Base-by-base conservation (phyloP, 2,797 vertebrate species). In the Schizopygopsis malacanthus region DNA sequence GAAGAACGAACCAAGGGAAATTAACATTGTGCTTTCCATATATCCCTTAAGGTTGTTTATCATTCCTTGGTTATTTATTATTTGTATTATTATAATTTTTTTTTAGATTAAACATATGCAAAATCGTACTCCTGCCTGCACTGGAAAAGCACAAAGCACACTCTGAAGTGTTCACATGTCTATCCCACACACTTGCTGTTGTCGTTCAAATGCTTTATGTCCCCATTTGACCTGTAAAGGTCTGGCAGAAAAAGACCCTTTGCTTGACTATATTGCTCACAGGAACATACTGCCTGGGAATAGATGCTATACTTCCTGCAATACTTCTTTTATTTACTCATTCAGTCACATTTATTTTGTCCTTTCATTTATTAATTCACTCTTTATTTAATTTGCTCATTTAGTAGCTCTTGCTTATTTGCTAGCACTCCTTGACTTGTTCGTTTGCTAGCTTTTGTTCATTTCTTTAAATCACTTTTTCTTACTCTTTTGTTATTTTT, bases 161-260 rank as follows among this genome's bases (percentile, higher is more conserved):
- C 33, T 69, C 8, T 77, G 56, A 69, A 79, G 65, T 45, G 50
- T 71, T 79, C 25, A 70, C 52, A 73, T 83, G 65, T 79, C 76
- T 45, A 79, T 71, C 65, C 77, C 65, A 85, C 75, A 79, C 63
- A 70, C 76, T 71, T 25, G 15, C 63, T 79, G 52, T 73, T 37
- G 28, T 56, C 13, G 7, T 67, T 85, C 77, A 80, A 22, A 85
- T 80, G 67, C 77, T 80, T 80, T 85, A 80, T 72, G 54, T 71
- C 41, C 67, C 52, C 52, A 37, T 63, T 73, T 80, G 52, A 80
- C 52, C 77, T 63, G 37, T 84, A 43, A 85, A 72, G 52, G 76
- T 85, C 83, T 47, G 39, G 12, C 3, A 28, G 9, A 54, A 20
- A 65, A 54, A 67, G 37, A 61, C 18, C 61, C 2, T 69, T 79